Evolutionary conservation across 2,797 vertebrate genomes (phyloP).

Genomic region (Tiaroga cobitis): DNA sequence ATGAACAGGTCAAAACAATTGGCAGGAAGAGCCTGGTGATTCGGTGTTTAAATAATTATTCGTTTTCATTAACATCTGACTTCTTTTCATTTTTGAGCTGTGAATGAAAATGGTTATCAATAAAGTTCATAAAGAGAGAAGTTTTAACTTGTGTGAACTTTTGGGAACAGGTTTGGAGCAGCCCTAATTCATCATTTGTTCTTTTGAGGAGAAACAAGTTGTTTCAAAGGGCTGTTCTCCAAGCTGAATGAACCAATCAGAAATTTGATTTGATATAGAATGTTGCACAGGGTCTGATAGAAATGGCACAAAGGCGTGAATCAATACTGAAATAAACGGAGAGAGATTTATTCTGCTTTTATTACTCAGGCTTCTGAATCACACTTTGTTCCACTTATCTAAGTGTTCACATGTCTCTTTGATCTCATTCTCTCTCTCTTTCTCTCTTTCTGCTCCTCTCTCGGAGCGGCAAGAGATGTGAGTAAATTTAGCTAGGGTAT

Average conservation of each 20-base stretch:
- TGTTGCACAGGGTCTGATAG: constrained; percentile 20
- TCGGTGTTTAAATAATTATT: constrained; percentile 13
- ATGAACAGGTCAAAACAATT: constrained; percentile 7
- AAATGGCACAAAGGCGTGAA: constrained; percentile 27
- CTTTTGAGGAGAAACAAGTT: constrained; percentile 16
- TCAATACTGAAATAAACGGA: constrained; percentile 42
- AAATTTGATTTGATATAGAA: constrained; percentile 45
- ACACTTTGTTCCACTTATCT: constrained; percentile 49
- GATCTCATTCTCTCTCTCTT: constrained; percentile 21
- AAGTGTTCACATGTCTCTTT: constrained; percentile 41
- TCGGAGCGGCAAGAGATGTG: not conserved
- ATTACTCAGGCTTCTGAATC: constrained; percentile 35
- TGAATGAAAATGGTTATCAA: not conserved
- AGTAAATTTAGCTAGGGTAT: constrained; percentile 34
- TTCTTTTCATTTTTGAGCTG: not conserved
- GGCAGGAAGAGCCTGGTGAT: not conserved
- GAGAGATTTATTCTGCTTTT: constrained; percentile 47
- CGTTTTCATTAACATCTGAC: constrained; percentile 2
- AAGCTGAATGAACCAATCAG: constrained; percentile 39
- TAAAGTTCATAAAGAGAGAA: not conserved
- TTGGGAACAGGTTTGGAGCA: constrained; percentile 9
- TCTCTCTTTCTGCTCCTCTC: not conserved
- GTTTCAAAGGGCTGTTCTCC: constrained; percentile 33
- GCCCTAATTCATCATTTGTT: constrained; percentile 17
- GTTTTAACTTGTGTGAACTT: not conserved